Percentiles rank a stretch among this genome's conserved stretches.
Evolutionary conservation across 2,113 vertebrate genomes (phyloP).

Genomic region (Chroicocephalus ridibundus): DNA sequence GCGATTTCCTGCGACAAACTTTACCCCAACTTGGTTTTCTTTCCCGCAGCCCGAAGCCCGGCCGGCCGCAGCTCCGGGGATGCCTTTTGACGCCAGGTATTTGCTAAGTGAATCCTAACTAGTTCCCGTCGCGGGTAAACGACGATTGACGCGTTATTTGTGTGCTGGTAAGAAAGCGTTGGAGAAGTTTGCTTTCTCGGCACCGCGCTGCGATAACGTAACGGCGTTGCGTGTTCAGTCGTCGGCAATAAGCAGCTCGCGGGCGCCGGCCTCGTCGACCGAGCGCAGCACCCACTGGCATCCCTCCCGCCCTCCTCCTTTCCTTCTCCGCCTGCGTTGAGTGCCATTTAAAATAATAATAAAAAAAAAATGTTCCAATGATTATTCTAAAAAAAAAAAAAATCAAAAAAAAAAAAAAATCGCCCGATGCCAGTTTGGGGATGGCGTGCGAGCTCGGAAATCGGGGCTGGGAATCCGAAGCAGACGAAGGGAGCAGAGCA

Average conservation of each 20-base stretch:
- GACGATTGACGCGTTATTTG: not conserved
- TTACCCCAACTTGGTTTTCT: not conserved
- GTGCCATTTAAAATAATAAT: too few relatives aligned
- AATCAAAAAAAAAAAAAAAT: too few relatives aligned
- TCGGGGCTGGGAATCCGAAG: not conserved
- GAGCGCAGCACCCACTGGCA: not conserved
- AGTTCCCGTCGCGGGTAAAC: not conserved
- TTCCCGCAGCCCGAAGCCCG: not conserved
- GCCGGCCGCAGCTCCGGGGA: not conserved
- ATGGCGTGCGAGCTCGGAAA: not conserved
- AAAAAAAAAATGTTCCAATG: not conserved
- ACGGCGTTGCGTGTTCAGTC: not conserved
- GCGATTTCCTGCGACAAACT: not conserved
- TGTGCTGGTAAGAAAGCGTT: not conserved
- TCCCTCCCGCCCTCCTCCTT: too few relatives aligned
- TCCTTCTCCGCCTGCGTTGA: not conserved
- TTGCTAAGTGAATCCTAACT: not conserved
- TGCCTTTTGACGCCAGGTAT: not conserved
- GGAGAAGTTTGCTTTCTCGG: not conserved
- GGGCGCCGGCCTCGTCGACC: too few relatives aligned
- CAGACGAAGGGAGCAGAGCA: not conserved
- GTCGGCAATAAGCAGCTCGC: not conserved
- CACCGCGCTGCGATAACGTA: not conserved
- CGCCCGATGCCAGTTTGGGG: not conserved
- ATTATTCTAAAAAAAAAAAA: not conserved